Evolutionary conservation across 2,888 invertebrate genomes (phyloP), one percentile per base, ranked within the genome.

Genomic region (Catocala nupta): DNA sequence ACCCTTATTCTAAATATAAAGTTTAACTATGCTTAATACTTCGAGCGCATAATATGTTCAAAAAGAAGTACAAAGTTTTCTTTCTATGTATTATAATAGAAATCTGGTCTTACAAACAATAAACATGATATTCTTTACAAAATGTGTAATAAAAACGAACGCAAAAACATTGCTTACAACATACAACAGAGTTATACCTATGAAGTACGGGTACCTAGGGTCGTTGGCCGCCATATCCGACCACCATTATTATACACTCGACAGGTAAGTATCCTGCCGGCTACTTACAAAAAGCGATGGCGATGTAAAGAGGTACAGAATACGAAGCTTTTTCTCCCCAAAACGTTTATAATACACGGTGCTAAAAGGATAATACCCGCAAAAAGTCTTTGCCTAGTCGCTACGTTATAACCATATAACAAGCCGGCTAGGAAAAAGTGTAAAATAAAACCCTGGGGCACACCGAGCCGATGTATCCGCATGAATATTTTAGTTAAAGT

Each of bases 341-440:
- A 80, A 86, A 83, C 89, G 87, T 81, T 88, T 84, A 88, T 90
- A 87, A 88, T 89, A 88, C 86, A 82, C 82, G 86, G 82, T 78
- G 88, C 85, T 91, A 90, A 90, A 90, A 90, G 87, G 90, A 91
- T 92, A 88, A 90, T 91, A 88, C 86, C 82, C 83, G 81, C 90
- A 91, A 91, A 91, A 92, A 91, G 83, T 86, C 82, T 77, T 71
- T 68, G 81, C 78, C 83, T 81, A 81, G 81, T 74, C 78, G 73
- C 78, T 75, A 78, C 82, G 83, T 87, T 87, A 86, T 87, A 87
- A 85, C 86, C 81, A 79, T 84, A 84, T 87, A 87, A 87, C 86
- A 64, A 76, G 74, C 78, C 66, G 76, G 82, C 84, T 86, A 86
- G 87, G 88, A 88, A 89, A 89, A 87, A 88, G 86, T 88, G 82